Evolutionary conservation across 2,113 vertebrate species (phyloP), one percentile per base, ranked within the genome.

Genomic region (Greenwoodochromis staneri): DNA sequence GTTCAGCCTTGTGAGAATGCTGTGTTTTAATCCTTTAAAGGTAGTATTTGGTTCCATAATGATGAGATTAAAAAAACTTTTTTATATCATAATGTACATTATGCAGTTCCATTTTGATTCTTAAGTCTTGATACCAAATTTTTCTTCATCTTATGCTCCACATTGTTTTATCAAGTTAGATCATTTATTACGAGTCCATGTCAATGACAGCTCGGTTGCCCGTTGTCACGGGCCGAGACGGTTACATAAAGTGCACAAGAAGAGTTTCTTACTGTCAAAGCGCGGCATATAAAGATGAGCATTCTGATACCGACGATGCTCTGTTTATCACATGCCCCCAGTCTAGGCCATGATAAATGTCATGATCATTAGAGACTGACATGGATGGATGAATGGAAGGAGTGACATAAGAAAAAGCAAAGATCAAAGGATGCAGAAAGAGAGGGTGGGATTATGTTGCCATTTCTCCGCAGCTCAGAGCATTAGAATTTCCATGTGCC

Each of bases 341-440:
- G 42, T 47, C 71, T 29, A 17, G 9, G 71, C 40, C 14, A 19
- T 5, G 71, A 76, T 76, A 47, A 76, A 10, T 21, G 27, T 19
- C n/a, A 7, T 3, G 54, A 63, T 34, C 83, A 21, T 63, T 82
- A 29, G 19, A 80, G 71, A 81, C 24, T n/a, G 81, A 83, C 69
- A 38, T 34, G 47, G 24, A 13, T 4, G 53, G 31, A 42, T 71
- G 45, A 85, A 81, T 19, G 73, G 31, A 29, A n/a, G 71, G 45
- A 84, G 69, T 11, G 31, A 83, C 55, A 84, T 29, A 24, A 63
- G 71, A 9, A 27, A 5, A 10, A n/a, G 45, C 19, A n/a, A 40
- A 85, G 87, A 86, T 85, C 34, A 40, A 63, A 81, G 82, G 49
- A 81, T 9, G 9, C 53, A 36, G 80, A 82, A 34, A 57, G 61